A percentile compares a stretch with the other conserved stretches of the same genome.
phyloP scores from a whole-genome alignment of 2,113 vertebrate genomes.

The Murina feae region DNA sequence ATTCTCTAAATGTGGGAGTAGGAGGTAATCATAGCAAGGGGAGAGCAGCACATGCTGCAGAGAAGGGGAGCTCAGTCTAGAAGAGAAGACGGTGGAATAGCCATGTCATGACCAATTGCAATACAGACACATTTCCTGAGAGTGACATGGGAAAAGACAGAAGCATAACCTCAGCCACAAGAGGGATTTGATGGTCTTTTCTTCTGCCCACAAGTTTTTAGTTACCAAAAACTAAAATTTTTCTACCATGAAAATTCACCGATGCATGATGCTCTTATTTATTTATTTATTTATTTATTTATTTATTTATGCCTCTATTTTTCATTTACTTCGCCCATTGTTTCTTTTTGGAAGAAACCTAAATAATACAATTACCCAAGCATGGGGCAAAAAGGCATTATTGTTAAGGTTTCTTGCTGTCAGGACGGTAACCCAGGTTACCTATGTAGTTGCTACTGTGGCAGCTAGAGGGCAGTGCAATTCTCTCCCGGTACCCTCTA shows the following conservation, averaged over 20 bases:
- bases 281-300: not conserved
- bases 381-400: not conserved
- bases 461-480: slow-evolving; percentile 54
- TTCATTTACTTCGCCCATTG: not conserved
- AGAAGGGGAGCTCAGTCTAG: not conserved
- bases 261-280: not conserved
- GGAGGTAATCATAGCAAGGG: not conserved
- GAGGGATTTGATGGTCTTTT: not conserved
- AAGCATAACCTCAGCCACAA: not conserved
- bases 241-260: not conserved
- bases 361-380: not conserved
- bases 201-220: not conserved
- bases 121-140: not conserved
- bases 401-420: not conserved
- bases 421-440: too few species aligned
- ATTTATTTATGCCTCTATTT: not conserved
- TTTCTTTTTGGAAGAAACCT: not conserved
- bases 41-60: not conserved
- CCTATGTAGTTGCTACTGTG: not conserved
- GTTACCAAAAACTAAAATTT: not conserved
- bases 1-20: not conserved
- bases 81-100: not conserved
- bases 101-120: not conserved
- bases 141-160: not conserved
- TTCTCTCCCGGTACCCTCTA: not conserved